phyloP scores from a whole-genome alignment of 2,113 vertebrate species.

The Melospiza melodia region DNA sequence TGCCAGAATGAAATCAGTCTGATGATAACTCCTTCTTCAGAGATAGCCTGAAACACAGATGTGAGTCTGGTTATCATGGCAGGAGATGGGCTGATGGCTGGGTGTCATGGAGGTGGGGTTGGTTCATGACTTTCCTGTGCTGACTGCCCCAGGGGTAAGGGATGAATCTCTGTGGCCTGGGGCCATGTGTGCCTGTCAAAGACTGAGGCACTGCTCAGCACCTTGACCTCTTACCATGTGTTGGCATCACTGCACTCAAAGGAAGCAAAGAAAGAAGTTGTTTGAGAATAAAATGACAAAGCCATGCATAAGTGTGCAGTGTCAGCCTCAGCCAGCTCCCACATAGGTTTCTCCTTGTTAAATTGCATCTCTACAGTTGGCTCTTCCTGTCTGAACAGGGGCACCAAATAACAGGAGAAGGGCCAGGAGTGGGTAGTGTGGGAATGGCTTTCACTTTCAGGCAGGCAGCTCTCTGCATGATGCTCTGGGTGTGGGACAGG shows the following conservation, averaged over 20 bases:
- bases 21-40: not conserved
- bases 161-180: not conserved
- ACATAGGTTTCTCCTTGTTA: not conserved
- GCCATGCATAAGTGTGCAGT: not conserved
- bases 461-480: not conserved
- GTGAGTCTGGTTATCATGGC: not conserved
- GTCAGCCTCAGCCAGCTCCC: not conserved
- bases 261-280: not conserved
- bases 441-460: not conserved
- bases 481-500: not conserved
- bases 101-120: not conserved
- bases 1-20: not conserved
- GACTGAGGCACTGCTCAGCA: not conserved
- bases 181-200: not conserved
- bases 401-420: not conserved
- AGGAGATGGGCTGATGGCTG: not conserved
- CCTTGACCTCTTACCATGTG: not conserved
- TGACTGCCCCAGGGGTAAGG: not conserved
- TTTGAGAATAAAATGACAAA: not conserved
- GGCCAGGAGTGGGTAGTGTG: not conserved
- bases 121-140: not conserved
- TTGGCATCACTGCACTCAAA: not conserved
- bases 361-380: not conserved
- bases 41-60: not conserved
- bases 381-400: not conserved